Evolutionary conservation across 2,888 invertebrate genomes (phyloP).

Genomic region (Drosophila formosana): DNA sequence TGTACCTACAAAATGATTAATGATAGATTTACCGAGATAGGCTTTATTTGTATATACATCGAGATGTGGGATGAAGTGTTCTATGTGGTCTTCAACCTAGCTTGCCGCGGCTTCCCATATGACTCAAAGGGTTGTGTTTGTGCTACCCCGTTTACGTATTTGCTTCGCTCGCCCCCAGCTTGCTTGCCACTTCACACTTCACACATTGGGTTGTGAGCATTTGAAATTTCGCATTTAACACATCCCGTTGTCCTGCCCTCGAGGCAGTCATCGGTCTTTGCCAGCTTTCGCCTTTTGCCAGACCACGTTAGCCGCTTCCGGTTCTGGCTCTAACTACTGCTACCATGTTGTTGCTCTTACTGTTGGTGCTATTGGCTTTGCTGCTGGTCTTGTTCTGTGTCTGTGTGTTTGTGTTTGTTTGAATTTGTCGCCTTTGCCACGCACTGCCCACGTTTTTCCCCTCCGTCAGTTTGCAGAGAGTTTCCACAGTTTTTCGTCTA

Average conservation of each 20-base stretch:
- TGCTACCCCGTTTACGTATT: constrained; percentile 5
- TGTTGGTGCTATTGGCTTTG: not conserved
- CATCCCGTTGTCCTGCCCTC: constrained; percentile 62
- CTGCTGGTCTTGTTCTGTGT: constrained; percentile 2
- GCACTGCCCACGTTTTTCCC: constrained; percentile 27
- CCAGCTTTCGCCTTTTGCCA: constrained; percentile 22
- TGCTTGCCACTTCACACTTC: constrained; percentile 45
- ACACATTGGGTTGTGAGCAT: constrained; percentile 36
- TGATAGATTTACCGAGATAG: not conserved
- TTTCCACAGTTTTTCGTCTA: constrained; percentile 20
- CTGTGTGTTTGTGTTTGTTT: constrained; percentile 61
- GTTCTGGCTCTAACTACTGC: constrained; percentile 20
- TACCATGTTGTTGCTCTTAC: not conserved
- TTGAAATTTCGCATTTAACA: constrained; percentile 64
- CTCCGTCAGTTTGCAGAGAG: constrained; percentile 6
- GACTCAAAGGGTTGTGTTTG: constrained; percentile 20
- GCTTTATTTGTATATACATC: not conserved
- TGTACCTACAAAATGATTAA: not conserved
- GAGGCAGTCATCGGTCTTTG: constrained; percentile 27
- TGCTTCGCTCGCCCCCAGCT: constrained; percentile 37
- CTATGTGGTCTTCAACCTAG: not conserved
- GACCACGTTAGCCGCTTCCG: constrained; percentile 72
- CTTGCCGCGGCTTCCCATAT: not conserved
- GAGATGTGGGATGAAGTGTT: constrained; percentile 1
- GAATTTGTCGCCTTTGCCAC: constrained; percentile 58